Evolutionary conservation across 1,140 invertebrate species (phyloP), one percentile per base, ranked within the genome.

Genomic region (Pemphigus obesinymphae): DNA sequence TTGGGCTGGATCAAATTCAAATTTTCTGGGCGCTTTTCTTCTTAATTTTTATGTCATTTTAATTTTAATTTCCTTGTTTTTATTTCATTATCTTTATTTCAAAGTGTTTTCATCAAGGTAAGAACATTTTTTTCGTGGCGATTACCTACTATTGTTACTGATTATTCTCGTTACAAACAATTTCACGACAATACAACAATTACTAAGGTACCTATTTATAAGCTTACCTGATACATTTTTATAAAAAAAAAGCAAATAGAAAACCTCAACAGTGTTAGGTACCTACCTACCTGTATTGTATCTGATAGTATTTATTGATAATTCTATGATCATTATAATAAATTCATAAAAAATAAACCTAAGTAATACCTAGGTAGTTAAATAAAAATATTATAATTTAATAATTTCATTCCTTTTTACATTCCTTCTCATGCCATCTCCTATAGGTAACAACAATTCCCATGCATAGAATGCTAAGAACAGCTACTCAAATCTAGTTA

Each of bases 1-100:
- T 58, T 70, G 50, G 29, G 50, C 82, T 83, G 82, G 82, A 83
- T 82, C 82, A 82, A 83, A 83, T 83, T 83, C 82, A 82, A 83
- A 83, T 68, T 66, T 61, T 55, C 82, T 80, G 13, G 40, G 70
- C 40, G 17, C 37, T 40, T 20, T 58, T 61, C 3, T 13, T 31
- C 29, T 37, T 17, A 7, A 26, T 45, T 13, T 29, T 29, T 78
- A 58, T 55, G 13, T 58, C 13, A 26, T n/a, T n/a, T n/a, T 78
- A 45, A 78, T 78, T 76, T 55, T 37, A 40, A 55, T 58, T 31
- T 34, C 11, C 31, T 53, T 75, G 26, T 75, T 75, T 53, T 26
- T n/a, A 6, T 55, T 40, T 70, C 8, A 40, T 37, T 26, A 40
- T 58, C 23, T 37, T 61, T 10, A 37, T 23, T 78, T 78, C 40